phyloP scores from a whole-genome alignment of 2,888 invertebrate genomes.

The Agrotis clavis region DNA sequence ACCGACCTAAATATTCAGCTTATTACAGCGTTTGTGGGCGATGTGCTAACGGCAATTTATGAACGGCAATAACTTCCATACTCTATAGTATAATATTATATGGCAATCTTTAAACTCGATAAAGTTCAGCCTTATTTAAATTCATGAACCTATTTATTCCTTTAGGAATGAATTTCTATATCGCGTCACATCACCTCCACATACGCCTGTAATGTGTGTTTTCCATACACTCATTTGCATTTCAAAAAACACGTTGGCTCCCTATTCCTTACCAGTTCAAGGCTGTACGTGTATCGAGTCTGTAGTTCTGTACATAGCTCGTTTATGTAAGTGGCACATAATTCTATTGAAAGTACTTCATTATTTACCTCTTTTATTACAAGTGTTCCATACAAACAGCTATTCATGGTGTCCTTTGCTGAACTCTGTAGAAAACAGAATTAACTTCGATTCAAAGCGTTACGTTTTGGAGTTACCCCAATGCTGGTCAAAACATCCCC shows the following conservation, averaged over 20 bases:
- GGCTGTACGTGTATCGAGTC: constrained; percentile 43
- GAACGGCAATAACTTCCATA: constrained; percentile 27
- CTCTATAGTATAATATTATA: background rate
- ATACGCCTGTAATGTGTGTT: constrained; percentile 24
- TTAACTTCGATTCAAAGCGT: background rate
- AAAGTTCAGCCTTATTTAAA: constrained; percentile 34
- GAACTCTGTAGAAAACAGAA: background rate
- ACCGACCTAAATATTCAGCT: constrained; percentile 37
- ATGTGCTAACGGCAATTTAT: constrained; percentile 35
- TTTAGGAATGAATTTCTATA: constrained; percentile 32
- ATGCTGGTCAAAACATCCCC: background rate
- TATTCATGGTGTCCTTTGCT: background rate
- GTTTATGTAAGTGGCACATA: constrained; percentile 48
- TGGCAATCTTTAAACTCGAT: constrained; percentile 29
- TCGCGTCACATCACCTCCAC: constrained; percentile 9
- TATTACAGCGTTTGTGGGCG: constrained; percentile 34
- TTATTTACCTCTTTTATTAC: constrained; percentile 39
- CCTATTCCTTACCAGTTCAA: constrained; percentile 32
- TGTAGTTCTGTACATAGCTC: constrained; percentile 27
- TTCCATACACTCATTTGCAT: constrained; percentile 52
- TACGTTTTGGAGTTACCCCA: too few species aligned
- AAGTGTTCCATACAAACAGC: constrained; percentile 10
- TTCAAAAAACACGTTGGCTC: constrained; percentile 48
- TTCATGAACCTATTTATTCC: constrained; percentile 41
- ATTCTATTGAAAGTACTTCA: constrained; percentile 47